Evolutionary conservation across 2,113 vertebrate genomes (phyloP).

Genomic region (Pelecanoides urinatrix): DNA sequence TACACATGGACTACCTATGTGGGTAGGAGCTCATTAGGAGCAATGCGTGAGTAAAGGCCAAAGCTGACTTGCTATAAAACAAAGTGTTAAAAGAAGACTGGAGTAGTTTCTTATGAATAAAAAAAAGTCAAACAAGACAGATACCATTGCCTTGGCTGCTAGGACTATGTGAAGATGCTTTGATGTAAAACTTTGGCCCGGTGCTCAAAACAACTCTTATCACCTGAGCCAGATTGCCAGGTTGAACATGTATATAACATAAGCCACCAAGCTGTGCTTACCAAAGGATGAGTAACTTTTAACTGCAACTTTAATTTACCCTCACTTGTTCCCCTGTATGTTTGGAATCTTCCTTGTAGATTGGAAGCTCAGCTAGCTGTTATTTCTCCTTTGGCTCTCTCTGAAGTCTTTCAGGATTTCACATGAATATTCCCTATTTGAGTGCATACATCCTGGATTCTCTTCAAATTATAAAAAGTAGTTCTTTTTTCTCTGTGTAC

Average conservation of each 20-base stretch:
- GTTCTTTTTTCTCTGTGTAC: neutral
- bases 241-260: neutral
- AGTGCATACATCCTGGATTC: neutral
- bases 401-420: neutral
- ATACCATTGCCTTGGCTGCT: neutral
- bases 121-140: neutral
- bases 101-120: neutral
- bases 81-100: neutral
- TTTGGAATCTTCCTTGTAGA: neutral
- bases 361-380: neutral
- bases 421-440: neutral
- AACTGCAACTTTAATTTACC: neutral
- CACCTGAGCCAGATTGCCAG: neutral
- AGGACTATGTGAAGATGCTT: neutral
- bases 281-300: neutral
- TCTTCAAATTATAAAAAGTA: neutral
- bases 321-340: neutral
- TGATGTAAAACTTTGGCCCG: neutral
- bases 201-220: neutral
- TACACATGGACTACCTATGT: neutral
- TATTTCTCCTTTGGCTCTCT: neutral
- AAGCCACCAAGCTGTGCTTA: neutral
- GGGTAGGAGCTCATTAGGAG: neutral
- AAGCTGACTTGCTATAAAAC: neutral
- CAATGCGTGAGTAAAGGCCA: neutral